Base-by-base conservation (phyloP, 2,797 vertebrate species). In the Sebastiscus tertius region DNA sequence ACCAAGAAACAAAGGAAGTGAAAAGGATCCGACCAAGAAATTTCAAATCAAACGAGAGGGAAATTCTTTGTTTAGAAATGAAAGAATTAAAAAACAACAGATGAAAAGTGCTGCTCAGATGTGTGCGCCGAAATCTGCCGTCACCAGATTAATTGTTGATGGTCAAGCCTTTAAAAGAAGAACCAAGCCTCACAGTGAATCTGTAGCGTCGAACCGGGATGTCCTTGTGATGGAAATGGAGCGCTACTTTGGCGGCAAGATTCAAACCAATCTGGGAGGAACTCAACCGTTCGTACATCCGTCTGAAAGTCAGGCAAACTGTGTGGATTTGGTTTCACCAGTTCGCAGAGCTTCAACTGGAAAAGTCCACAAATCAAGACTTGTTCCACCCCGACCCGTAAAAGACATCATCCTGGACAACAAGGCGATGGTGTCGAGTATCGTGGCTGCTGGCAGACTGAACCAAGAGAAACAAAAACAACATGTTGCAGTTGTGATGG, bases 311-410 rank as follows among this genome's bases (percentile, higher is more conserved):
- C 52, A 26, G 31, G 4, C 6, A 14, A 69, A 34, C 61, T n/a
- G 0, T n/a, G 34, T 12, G 2, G 3, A 54, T 4, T 58, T 18
- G 5, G n/a, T 65, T 72, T 34, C 26, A 11, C 12, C 67, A 26
- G 26, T 29, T 75, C 1, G 1, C 8, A 72, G 13, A 60, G 6
- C 5, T 18, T 61, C 39, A 2, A 8, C 22, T 16, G 34, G 31
- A 6, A 80, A 76, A 33, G 5, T 67, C 46, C 29, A 56, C 13
- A 72, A 49, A 65, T 71, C 84, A 3, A 77, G 82, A 65, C 72
- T 46, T 1, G 31, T 81, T 49, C 55, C 77, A 18, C 82, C 73
- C 42, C 75, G 31, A 67, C 49, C 74, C 1, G 54, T 22, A 8
- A 63, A 63, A 49, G 81, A 81, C 56, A 36, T 82, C 2, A 59